Base-by-base conservation (phyloP, 2,797 vertebrate genomes). In the Allobates femoralis region DNA sequence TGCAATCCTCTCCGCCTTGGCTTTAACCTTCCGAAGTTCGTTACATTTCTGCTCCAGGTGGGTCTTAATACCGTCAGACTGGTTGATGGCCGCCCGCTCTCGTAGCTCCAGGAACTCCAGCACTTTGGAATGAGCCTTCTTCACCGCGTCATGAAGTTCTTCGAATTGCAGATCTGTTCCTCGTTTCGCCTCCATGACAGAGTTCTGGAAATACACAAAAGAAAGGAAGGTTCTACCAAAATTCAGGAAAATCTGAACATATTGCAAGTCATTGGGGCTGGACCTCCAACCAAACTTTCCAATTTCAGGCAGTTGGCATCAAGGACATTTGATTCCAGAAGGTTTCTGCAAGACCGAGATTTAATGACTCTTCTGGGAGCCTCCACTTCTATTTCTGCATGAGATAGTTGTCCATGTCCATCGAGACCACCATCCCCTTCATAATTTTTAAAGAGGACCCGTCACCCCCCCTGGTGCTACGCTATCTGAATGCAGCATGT, bases 31-130 rank as follows among this genome's bases (percentile, higher is more conserved):
- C 93, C 95, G 94, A 86, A 96, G 93, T 82, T 95, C 93, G 0
- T 88, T 55, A 60, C 91, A 92, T 88, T 94, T 93, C 81, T 96
- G 93, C 90, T 96, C 94, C 91, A 96, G 91, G 87, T 96, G 95
- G 0, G 91, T 93, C 87, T 94, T 93, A 90, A 96, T 96, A 46
- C 96, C 92, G 0, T 93, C 93, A 0, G 95, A 95, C 91, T 97
- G 96, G 64, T 84, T 93, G 85, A 96, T 74, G 0, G 96, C 95
- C 75, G 94, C 90, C 5, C 91, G 93, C 76, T 97, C 94, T 88
- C 97, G 96, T 1, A 87, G 93, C 86, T 96, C 96, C 90, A 96
- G 81, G 85, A 96, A 93, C 64, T 95, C 94, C 7, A 90, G 90
- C 89, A 94, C 93, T 1, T 95, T 94, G 0, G 84, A 84, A 88